Evolutionary conservation across 35 echinoderm and acorn worm genomes (phyloP), one percentile per base, ranked within the genome.

Genomic region (Strongylocentrotus purpuratus): DNA sequence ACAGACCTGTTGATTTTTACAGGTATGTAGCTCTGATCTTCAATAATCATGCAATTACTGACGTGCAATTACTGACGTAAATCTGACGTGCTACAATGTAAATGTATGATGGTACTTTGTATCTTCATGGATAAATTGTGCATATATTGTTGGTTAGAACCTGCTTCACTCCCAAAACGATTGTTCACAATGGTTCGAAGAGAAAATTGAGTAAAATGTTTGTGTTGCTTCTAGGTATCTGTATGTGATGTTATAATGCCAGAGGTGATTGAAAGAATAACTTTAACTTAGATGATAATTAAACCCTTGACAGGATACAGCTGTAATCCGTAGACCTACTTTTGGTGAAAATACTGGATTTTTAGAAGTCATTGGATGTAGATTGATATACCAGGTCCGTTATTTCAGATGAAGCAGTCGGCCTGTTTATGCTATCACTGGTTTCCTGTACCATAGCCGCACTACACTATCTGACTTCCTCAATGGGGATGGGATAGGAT

Each of bases 391-490:
- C 65, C 65, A 78, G 65, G 65, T 22, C 28, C 22, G 22, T 28
- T 78, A 22, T 22, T 78, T 78, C 28, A 78, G 65, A 78, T 28
- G 65, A 78, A 78, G 4, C 65, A 78, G 28, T n/a, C 22, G 28
- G 65, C 65, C 65, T 78, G 65, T 7, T 78, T 78, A n/a, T 78
- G 65, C 65, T 22, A 78, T 78, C 65, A 78, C 28, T 78, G 65
- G 50, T 78, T 78, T 78, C 65, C 65, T 78, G 22, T 78, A 78
- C 65, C 25, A 78, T 28, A 78, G 65, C 65, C 20, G 22, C 65
- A 78, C 65, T 22, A 78, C 65, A 78, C 65, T 78, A 78, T 78
- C 65, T 78, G 65, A 78, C 65, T 78, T 78, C 65, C 65, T 78
- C 15, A 15, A 78, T 78, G 18, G 65, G 65, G 65, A 22, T 78